phyloP scores from a whole-genome alignment of 2,797 vertebrate genomes.

The Melanotaenia boesemani region DNA sequence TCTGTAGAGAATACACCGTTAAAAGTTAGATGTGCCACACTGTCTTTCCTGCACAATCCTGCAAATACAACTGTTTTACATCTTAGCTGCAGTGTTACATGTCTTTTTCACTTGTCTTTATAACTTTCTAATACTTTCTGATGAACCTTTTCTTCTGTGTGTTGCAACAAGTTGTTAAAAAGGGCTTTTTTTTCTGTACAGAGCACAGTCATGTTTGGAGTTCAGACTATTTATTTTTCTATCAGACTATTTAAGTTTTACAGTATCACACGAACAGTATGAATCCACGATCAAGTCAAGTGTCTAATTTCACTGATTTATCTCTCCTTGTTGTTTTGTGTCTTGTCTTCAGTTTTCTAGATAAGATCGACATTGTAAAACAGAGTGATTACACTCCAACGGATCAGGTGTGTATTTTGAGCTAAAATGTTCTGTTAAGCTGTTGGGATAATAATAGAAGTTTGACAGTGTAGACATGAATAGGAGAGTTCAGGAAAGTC shows the following conservation, averaged over 20 bases:
- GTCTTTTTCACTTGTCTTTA: too few relatives aligned
- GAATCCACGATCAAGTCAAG: not conserved
- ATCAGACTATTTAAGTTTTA: not conserved
- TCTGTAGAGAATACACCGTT: not conserved
- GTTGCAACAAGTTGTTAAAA: too few relatives aligned
- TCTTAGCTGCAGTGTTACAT: not conserved
- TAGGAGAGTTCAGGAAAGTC: not conserved
- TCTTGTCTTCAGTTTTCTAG: constrained; percentile 76
- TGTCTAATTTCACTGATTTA: not conserved
- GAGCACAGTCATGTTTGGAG: too few relatives aligned
- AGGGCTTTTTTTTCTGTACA: too few relatives aligned
- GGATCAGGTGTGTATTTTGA: constrained; percentile 86
- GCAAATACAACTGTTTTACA: not conserved
- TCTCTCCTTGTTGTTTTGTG: not conserved
- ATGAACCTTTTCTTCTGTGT: not conserved
- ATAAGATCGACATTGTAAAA: constrained; percentile 90
- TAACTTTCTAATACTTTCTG: too few relatives aligned
- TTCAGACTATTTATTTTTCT: too few relatives aligned
- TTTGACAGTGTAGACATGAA: not conserved
- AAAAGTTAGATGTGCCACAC: not conserved
- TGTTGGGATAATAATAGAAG: not conserved
- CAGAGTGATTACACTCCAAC: constrained; percentile 95
- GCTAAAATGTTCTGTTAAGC: not conserved
- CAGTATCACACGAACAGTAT: not conserved
- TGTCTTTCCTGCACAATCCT: not conserved